Evolutionary conservation across 2,113 vertebrate genomes (phyloP), one percentile per base, ranked within the genome.

Genomic region (Sigmodon hispidus): DNA sequence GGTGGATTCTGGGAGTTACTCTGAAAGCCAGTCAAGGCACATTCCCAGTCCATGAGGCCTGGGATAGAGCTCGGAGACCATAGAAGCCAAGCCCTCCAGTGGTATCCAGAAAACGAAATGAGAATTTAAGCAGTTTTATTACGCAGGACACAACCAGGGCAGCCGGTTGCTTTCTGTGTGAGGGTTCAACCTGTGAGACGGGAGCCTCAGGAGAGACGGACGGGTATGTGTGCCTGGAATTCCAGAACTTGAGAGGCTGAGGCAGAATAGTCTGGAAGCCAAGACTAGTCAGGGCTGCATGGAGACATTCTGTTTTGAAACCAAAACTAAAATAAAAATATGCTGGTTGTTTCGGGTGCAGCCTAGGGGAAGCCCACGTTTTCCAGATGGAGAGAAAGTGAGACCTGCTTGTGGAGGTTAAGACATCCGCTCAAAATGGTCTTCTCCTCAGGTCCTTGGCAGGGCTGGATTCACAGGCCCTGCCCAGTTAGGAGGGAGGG

Each of bases 11-110:
- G 79, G 72, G 40, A 94, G 81, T 26, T 55, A n/a, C 76, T 52
- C 24, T 21, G 24, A 36, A 22, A 3, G 0, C 57, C 61, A 17
- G 40, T 73, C 85, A 45, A n/a, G 19, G 3, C 0, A 0, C 10
- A 67, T n/a, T 52, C 61, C 17, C 17, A 9, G 26, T 85, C 48
- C 13, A 4, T 4, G 5, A 48, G 7, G 65, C 57, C n/a, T 61
- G 87, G 52, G 45, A 29, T 69, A 31, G 10, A 40, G 59, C 1
- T 1, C 29, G 22, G 73, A 59, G 36, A 16, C 12, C 0, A 0
- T 1, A 2, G 50, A 29, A 72, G 21, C 83, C 7, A 11, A 11
- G n/a, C 11, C 89, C 48, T 76, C 52, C 13, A 55, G 26, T n/a
- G 29, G 13, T 9, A 72, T 19, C 29, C 40, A 29, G 63, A 75